These are phyloP conservation scores for Hydrocynus forskahlii DNA, from an alignment of 2,797 vertebrate species.

Conservation along the genomic window DNA sequence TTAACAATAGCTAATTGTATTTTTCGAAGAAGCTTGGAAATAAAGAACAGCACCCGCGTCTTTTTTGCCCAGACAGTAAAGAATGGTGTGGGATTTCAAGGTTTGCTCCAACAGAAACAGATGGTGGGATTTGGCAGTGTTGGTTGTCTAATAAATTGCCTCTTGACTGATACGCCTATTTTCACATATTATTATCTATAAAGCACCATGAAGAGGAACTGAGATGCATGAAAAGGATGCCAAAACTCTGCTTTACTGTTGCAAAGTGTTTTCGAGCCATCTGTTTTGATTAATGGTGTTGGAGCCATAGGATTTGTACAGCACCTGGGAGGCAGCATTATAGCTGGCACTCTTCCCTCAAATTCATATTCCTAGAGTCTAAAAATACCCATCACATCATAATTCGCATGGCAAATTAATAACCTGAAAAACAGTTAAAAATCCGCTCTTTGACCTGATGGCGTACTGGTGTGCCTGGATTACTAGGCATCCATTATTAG, in stretches of 20 bases:
- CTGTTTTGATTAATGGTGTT: conserved; percentile 54
- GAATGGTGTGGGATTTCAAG: conserved; percentile 40
- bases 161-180: conserved; percentile 75
- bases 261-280: conserved; percentile 54
- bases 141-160: conserved; percentile 70
- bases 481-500: conserved; percentile 5
- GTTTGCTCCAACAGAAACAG: conserved; percentile 65
- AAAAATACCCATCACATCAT: conserved; percentile 19
- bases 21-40: conserved; percentile 18
- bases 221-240: conserved; percentile 51
- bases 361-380: conserved; percentile 34
- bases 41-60: conserved; percentile 19
- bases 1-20: conserved; percentile 23
- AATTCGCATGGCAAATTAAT: conserved; percentile 24
- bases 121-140: conserved; percentile 74
- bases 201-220: conserved; percentile 57
- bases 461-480: conserved; percentile 25
- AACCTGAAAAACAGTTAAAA: background rate
- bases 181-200: conserved; percentile 69
- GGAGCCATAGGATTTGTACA: conserved; percentile 34
- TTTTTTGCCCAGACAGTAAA: conserved; percentile 44
- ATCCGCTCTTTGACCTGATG: background rate
- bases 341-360: conserved; percentile 24
- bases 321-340: conserved; percentile 40
- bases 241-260: conserved; percentile 51